A percentile compares a stretch with the other conserved stretches of the same genome.
These are phyloP conservation scores for Galemys pyrenaicus DNA, from an alignment of 2,113 vertebrate species.

Conservation along the genomic window DNA sequence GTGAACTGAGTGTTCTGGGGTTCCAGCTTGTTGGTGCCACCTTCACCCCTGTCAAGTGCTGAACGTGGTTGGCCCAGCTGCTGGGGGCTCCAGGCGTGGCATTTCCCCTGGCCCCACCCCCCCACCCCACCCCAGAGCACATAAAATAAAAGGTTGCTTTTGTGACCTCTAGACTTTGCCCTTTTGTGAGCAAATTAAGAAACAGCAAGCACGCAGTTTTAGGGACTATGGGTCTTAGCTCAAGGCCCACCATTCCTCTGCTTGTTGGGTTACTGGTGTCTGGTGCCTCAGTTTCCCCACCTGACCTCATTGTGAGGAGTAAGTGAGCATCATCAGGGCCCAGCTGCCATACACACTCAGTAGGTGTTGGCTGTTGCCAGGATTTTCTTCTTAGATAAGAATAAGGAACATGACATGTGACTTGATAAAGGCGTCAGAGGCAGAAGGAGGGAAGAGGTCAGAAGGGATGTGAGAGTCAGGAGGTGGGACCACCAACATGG, in stretches of 20 bases:
- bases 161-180: background rate
- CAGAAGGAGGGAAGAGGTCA: background rate
- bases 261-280: fast-evolving
- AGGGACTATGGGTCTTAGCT: background rate
- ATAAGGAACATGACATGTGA: background rate
- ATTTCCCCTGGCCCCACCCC: background rate
- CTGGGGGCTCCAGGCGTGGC: no score
- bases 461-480: background rate
- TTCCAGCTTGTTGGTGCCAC: background rate
- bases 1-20: fast-evolving
- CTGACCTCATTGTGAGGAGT: fast-evolving
- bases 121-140: background rate
- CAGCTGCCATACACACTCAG: fast-evolving
- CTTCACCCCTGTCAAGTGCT: fast-evolving
- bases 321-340: background rate
- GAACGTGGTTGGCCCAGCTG: background rate
- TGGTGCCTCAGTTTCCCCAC: fast-evolving
- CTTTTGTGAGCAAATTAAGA: background rate
- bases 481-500: background rate
- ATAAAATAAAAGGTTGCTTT: background rate
- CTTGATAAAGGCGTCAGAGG: background rate
- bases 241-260: fast-evolving
- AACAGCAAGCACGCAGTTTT: background rate
- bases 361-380: background rate
- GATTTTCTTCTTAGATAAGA: background rate